Evolutionary conservation across 2,113 vertebrate species (phyloP).

Genomic region (Campylomormyrus numenius): DNA sequence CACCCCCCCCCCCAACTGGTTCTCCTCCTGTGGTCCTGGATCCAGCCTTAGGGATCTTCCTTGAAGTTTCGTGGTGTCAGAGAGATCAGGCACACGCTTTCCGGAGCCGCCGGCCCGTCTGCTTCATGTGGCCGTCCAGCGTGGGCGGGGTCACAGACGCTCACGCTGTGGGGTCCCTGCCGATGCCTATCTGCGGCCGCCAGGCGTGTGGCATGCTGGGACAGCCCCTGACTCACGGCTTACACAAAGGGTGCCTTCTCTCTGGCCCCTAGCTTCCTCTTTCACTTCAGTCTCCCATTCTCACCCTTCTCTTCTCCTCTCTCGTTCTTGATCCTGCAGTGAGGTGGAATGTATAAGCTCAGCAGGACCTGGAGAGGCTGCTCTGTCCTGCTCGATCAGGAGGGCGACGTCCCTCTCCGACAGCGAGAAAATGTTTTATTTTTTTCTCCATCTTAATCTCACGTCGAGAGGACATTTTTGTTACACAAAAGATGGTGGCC

Average conservation of each 20-base stretch:
- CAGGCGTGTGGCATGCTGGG: background rate
- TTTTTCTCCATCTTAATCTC: background rate
- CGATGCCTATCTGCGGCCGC: background rate
- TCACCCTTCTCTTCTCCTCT: background rate
- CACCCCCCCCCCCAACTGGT: background rate
- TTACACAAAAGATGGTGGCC: background rate
- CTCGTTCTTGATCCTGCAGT: background rate
- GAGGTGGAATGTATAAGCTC: background rate
- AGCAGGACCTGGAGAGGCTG: background rate
- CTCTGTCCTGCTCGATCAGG: background rate
- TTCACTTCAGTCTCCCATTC: background rate
- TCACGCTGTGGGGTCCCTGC: background rate
- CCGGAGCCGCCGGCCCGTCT: background rate
- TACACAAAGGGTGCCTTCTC: background rate
- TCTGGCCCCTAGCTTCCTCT: background rate
- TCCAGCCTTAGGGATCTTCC: background rate
- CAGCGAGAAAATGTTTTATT: background rate
- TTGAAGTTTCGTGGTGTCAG: background rate
- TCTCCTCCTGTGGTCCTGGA: background rate
- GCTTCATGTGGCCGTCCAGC: background rate
- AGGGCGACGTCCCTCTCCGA: background rate
- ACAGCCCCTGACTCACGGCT: background rate
- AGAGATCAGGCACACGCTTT: background rate
- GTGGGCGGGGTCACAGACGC: background rate
- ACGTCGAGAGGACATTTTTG: background rate